These are phyloP conservation scores for Patella ulyssiponensis DNA, from an alignment of 2,888 invertebrate species.

Conservation along the genomic window DNA sequence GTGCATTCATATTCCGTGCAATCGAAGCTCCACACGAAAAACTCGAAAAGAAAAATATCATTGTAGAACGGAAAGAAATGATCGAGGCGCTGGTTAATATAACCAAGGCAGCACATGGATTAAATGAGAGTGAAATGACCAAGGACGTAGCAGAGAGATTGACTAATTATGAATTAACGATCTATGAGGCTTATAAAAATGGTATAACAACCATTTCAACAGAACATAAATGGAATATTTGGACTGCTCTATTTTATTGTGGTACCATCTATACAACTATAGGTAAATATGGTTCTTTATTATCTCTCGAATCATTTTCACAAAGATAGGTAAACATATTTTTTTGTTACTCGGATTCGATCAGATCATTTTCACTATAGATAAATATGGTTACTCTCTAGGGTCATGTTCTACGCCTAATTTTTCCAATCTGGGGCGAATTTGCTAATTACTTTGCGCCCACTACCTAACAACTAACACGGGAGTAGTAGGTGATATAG, in stretches of 20 bases:
- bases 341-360: too few species aligned
- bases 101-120: conserved; percentile 21
- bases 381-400: too few species aligned
- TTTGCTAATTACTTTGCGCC: too few species aligned
- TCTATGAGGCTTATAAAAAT: conserved; percentile 87
- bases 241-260: conserved; percentile 73
- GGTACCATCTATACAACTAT: conserved; percentile 74
- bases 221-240: conserved; percentile 71
- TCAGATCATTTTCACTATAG: too few species aligned
- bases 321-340: too few species aligned
- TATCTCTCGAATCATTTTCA: too few species aligned
- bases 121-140: conserved; percentile 39
- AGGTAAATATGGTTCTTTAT: conserved; percentile 74
- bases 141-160: conserved; percentile 77
- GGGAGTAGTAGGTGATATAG: too few species aligned
- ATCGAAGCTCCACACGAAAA: conserved; percentile 89
- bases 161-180: conserved; percentile 87
- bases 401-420: too few species aligned
- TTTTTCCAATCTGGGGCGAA: too few species aligned
- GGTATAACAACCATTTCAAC: conserved; percentile 89
- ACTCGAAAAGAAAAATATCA: conserved; percentile 89
- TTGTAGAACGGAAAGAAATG: conserved; percentile 84
- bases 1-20: conserved; percentile 84
- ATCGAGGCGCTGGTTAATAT: conserved; percentile 84
- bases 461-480: too few species aligned